phyloP scores from a whole-genome alignment of 1,140 invertebrate genomes.

The Mizuhopecten yessoensis region DNA sequence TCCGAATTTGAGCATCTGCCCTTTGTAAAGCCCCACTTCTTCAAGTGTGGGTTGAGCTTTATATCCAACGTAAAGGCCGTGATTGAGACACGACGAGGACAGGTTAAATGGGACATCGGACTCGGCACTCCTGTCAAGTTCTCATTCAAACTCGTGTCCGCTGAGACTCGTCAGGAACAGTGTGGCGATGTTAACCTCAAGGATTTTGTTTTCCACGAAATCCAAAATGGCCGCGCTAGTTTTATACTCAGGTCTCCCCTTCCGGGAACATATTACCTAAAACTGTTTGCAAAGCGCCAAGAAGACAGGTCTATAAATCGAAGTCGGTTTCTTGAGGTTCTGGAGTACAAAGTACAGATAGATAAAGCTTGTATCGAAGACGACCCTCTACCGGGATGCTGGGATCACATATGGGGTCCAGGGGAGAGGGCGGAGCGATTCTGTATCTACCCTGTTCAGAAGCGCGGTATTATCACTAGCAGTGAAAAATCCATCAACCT shows the following conservation, averaged over 20 bases:
- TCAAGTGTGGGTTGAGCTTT: slow-evolving; percentile 81
- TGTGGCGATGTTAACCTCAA: slow-evolving; percentile 44
- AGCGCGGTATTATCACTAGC: slow-evolving; percentile 53
- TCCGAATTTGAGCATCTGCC: slow-evolving; percentile 83
- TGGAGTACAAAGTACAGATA: slow-evolving; percentile 81
- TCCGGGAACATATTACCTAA: slow-evolving; percentile 81
- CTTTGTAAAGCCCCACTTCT: slow-evolving; percentile 83
- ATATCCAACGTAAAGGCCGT: slow-evolving; percentile 79
- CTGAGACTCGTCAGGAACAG: slow-evolving; percentile 45
- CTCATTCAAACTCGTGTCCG: slow-evolving; percentile 75
- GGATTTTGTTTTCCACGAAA: slow-evolving; percentile 59
- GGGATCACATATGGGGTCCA: slow-evolving; percentile 82
- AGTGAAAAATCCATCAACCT: slow-evolving; percentile 56
- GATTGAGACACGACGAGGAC: slow-evolving; percentile 76
- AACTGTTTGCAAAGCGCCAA: slow-evolving; percentile 80
- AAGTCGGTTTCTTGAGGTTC: slow-evolving; percentile 73
- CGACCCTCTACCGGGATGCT: slow-evolving; percentile 57
- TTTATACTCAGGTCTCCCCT: slow-evolving; percentile 80
- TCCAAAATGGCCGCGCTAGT: slow-evolving; percentile 61
- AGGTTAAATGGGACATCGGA: slow-evolving; percentile 77
- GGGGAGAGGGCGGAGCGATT: slow-evolving; percentile 73
- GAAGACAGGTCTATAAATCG: slow-evolving; percentile 73
- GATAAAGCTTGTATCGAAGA: slow-evolving; percentile 58
- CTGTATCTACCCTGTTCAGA: slow-evolving; percentile 55
- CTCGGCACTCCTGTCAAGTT: slow-evolving; percentile 79